These are phyloP conservation scores for Motacilla alba DNA, from an alignment of 2,113 vertebrate species.

Conservation along the genomic window DNA sequence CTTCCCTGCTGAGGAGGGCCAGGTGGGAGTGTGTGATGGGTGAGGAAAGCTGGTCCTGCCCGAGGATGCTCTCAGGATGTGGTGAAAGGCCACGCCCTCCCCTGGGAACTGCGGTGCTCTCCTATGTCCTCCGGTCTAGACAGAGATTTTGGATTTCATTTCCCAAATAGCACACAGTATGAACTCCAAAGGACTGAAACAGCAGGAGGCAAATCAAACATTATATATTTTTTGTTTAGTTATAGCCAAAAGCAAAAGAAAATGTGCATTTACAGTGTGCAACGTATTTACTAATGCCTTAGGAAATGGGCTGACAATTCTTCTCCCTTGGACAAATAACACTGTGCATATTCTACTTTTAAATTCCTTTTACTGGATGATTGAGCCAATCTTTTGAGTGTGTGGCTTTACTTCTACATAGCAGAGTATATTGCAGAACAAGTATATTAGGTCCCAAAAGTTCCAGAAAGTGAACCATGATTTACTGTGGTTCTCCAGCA, in stretches of 20 bases:
- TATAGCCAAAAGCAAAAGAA: background rate
- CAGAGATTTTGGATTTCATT: background rate
- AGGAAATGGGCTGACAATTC: background rate
- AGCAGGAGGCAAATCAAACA: background rate
- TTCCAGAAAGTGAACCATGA: background rate
- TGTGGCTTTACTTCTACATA: background rate
- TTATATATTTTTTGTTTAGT: background rate
- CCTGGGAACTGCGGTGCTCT: fast-evolving
- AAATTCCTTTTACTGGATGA: background rate
- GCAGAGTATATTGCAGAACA: background rate
- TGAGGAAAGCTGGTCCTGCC: background rate
- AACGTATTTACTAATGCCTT: background rate
- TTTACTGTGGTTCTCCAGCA: background rate
- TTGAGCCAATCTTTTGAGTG: background rate
- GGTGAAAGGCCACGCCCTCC: background rate
- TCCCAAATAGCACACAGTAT: background rate
- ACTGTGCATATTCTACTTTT: background rate
- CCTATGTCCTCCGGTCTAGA: fast-evolving
- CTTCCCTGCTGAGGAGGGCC: background rate
- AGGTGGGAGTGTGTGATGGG: fast-evolving
- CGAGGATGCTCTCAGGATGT: fast-evolving
- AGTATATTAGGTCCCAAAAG: background rate
- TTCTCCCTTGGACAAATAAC: background rate
- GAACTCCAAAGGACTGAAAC: background rate
- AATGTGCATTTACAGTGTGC: background rate